A percentile compares a stretch with the other conserved stretches of the same genome.
phyloP scores from a whole-genome alignment of 2,797 vertebrate genomes.

The Craterocephalus amniculus region DNA sequence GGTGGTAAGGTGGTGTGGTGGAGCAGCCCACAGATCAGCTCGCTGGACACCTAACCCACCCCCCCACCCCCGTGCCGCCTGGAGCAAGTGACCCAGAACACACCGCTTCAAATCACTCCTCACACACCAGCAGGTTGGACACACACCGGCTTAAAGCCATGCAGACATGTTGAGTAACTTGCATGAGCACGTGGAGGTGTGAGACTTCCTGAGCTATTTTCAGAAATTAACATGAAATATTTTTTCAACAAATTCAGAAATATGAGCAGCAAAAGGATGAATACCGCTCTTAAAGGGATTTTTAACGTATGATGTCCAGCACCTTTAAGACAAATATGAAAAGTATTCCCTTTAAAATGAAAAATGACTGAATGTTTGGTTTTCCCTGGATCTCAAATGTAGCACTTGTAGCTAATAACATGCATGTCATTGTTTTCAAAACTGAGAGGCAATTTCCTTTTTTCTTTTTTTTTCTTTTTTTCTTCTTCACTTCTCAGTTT shows the following conservation, averaged over 20 bases:
- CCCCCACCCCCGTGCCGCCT: too few species aligned
- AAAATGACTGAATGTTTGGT: not conserved
- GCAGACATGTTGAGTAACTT: not conserved
- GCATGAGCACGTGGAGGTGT: not conserved
- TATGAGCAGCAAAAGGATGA: not conserved
- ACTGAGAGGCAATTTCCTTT: conserved; percentile 32
- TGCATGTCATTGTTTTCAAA: conserved; percentile 11
- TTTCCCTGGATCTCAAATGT: not conserved
- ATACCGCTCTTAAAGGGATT: not conserved
- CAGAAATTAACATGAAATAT: not conserved
- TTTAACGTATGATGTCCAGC: not conserved
- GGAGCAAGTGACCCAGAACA: conserved; percentile 68
- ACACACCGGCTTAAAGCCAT: conserved; percentile 5
- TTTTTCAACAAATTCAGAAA: not conserved
- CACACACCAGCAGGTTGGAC: conserved; percentile 49
- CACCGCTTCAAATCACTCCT: conserved; percentile 55
- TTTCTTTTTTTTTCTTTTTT: conserved; percentile 11
- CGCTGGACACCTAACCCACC: conserved; percentile 74
- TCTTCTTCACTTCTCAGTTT: conserved; percentile 2
- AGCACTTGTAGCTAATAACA: conserved; percentile 6
- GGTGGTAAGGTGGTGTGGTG: conserved; percentile 80
- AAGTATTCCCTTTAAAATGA: not conserved
- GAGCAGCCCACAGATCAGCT: conserved; percentile 71
- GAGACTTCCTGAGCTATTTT: not conserved
- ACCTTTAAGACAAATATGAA: not conserved